Evolutionary conservation across 2,113 vertebrate genomes (phyloP), one percentile per base, ranked within the genome.

Genomic region (Notarius quadriscutis): DNA sequence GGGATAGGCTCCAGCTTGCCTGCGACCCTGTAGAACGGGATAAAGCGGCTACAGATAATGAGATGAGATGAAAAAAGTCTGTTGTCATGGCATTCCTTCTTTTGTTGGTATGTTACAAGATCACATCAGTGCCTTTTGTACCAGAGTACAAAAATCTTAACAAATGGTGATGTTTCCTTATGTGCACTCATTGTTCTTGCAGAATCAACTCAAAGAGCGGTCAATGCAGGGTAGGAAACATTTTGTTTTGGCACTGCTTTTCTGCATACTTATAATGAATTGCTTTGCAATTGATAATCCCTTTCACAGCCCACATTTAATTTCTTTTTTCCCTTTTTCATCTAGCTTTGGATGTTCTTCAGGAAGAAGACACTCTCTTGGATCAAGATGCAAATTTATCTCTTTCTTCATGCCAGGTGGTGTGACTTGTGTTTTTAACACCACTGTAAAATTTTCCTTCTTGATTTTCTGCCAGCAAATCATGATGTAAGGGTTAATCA

Each of bases 211-310:
- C 22, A 84, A 82, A 20, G 90, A 92, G 0, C 85, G 84, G 10
- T 89, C 91, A 3, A 1, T 87, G 6, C 77, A 18, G 75, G 53
- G 94, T 93, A 87, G 88, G 90, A 83, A 75, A 81, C 22, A 34
- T 0, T 53, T 78, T 15, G 8, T 6, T 53, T 83, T 67, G 20
- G 74, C 5, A 25, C 1, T 63, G 9, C 2, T 78, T 20, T 79
- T 8, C 84, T 67, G 50, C 18, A 72, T 63, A 63, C 18, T 89
- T 34, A 20, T 9, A 11, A 69, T 78, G 20, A 11, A 22, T 50
- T 30, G 12, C 58, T 51, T 22, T 71, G 14, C 55, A 58, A 34
- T 20, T 34, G 12, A 30, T 15, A 5, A 57, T 30, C 57, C 57
- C 18, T 14, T 62, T 48, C 9, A 80, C 8, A 18, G 9, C 4